These are phyloP conservation scores for Drosophila subsilvestris DNA, from an alignment of 2,888 invertebrate species.

Conservation along the genomic window DNA sequence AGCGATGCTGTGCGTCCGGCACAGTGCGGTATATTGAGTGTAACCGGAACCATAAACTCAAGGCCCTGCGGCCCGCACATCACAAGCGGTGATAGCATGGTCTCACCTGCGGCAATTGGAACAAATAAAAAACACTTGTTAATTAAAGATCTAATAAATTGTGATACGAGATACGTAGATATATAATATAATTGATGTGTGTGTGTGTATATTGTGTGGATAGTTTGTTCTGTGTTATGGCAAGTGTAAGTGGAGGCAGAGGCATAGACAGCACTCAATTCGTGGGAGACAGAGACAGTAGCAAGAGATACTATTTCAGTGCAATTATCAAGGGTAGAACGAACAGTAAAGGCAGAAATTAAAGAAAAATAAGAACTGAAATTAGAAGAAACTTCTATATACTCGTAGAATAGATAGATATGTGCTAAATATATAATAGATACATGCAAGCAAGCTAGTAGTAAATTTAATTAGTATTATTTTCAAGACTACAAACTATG, in stretches of 20 bases:
- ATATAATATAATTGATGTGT: neutral
- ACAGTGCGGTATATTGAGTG: conserved; percentile 95
- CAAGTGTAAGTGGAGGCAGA: conserved; percentile 19
- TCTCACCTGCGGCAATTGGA: conserved; percentile 89
- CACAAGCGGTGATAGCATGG: conserved; percentile 96
- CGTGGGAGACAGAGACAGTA: neutral
- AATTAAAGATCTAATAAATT: neutral
- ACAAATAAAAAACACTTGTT: neutral
- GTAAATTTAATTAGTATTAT: conserved; percentile 10
- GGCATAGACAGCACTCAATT: conserved; percentile 1
- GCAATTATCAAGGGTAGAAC: neutral
- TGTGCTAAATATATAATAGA: no score
- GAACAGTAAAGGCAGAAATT: neutral
- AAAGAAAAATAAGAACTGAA: neutral
- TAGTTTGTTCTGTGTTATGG: neutral
- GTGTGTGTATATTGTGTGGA: conserved; percentile 1
- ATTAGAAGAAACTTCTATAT: neutral
- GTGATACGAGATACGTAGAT: no score
- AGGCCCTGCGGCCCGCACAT: conserved; percentile 98
- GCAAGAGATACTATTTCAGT: neutral
- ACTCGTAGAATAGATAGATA: neutral
- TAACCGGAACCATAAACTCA: conserved; percentile 94
- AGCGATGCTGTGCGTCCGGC: conserved; percentile 91
- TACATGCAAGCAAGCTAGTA: conserved; percentile 31
- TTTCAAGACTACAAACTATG: conserved; percentile 5